Base-by-base conservation (phyloP, 2,888 invertebrate species). In the Drosophila nr. perissopoda region DNA sequence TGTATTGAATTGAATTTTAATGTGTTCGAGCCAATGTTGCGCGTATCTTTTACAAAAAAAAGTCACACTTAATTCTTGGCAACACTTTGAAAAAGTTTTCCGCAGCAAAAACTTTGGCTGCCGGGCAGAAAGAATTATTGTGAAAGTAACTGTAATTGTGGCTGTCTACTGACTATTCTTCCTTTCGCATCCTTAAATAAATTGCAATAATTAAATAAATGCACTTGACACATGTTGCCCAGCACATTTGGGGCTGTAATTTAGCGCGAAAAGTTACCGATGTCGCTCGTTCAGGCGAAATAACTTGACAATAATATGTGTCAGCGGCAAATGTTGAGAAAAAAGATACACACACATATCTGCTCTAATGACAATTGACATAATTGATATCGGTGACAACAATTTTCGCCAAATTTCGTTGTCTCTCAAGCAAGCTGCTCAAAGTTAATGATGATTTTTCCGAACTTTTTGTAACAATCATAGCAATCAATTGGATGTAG, bases 211-310 rank as follows among this genome's bases (percentile, higher is more conserved):
- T 82, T 81, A 79, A 81, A 76, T 79, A 76, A 76, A 76, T 69
- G 72, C 62, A 74, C 76, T 81, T 76, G 81, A 82, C 81, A 79
- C 76, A 81, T 79, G 79, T 73, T 81, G 68, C 59, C 36, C 46
- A 64, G 13, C 53, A 59, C 69, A 80, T 70, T 77, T 75, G 75
- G 48, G 59, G 34, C 21, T 53, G 52, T 70, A 73, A 79, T 79
- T 79, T 54, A 54, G 33, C 36, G 51, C 54, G 31, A 60, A 52
- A 63, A 66, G 69, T 58, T 57, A 27, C 33, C 42, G 25, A 38
- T 38, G 54, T 27, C 21, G 13, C 36, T 51, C 29, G 18, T 46
- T 69, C 36, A 36, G 52, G 38, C 16, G 13, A 36, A 48, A 25
- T 29, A 29, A 49, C 29, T 51, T 60, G 60, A 65, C 65, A 70